Evolutionary conservation across 2,888 invertebrate genomes (phyloP), one percentile per base, ranked within the genome.

Genomic region (Drosophila neotestacea): DNA sequence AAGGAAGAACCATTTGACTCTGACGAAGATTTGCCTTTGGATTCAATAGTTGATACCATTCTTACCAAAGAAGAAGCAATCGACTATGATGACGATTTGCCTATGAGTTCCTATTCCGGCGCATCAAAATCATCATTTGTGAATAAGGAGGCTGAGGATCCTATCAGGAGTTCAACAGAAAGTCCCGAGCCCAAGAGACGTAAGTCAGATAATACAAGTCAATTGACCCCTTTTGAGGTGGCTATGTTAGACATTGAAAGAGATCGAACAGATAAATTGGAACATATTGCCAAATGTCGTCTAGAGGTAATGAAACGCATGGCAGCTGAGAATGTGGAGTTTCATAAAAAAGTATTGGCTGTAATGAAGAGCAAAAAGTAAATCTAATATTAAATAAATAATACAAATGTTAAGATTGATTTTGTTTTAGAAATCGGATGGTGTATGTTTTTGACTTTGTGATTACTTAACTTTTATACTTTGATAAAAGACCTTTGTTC

Each of bases 211-310:
- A 28, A 39, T 27, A 4, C 32, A 10, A 55, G 4, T 13, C 41
- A 61, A 28, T 22, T 60, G 9, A 60, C 65, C 6, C 38, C 60
- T 4, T 65, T 60, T 2, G 65, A 65, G 46, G 11, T 9, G 9
- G 46, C 38, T 6, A 51, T 60, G 65, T 16, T 60, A 6, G 22
- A 52, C 5, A 51, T 60, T 9, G 60, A 65, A 38, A 44, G 11
- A 1, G 65, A 60, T 27, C 50, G 65, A 10, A 32, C 52, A 1
- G 30, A 41, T 4, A 27, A 39, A 5, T 16, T 67, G 55, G 36
- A 44, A 5, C 38, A 22, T 22, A 46, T 39, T 41, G 68, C 68
- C n/a, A n/a, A 11, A 13, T 38, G 22, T n/a, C 46, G 39, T 2
- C 50, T 65, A 10, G 7, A 46, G n/a, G 42, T 65, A 6, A 51